Base-by-base conservation (phyloP, 1,140 invertebrate species). In the Brachystomella parvula region DNA sequence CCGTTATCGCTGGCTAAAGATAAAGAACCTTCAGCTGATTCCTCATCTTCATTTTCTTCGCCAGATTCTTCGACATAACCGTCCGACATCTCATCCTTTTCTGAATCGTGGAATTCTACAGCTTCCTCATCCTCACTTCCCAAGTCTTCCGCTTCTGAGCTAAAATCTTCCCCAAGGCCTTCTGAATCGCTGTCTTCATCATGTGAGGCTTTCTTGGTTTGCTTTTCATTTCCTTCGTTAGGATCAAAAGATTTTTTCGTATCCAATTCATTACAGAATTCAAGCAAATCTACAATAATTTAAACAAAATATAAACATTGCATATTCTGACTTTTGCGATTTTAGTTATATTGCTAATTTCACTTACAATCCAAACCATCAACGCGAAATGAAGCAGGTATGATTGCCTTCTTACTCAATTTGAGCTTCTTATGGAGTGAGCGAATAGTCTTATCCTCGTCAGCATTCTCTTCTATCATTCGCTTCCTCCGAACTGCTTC, bases 351-450 rank as follows among this genome's bases (percentile, higher is more conserved):
- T 61, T 60, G 29, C 28, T 12, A 86, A n/a, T n/a, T n/a, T n/a
- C n/a, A 83, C 83, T 90, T 89, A 90, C 90, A 94, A 76, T 92
- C 90, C 31, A 94, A 79, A 1, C 92, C 92, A 83, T 94, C 91
- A 61, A 82, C 79, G 47, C 82, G 75, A 79, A 94, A 94, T 68
- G 85, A 86, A 74, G 88, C 87, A 3, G 89, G 87, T 39, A 89
- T 80, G 60, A 81, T 82, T 74, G 90, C 89, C 56, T 81, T 82
- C 73, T 89, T 90, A 64, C 92, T 89, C 2, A 96, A 74, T 71
- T 88, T 88, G 1, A 96, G 77, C 75, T 88, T 84, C 76, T 95
- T 94, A 74, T 90, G 90, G 64, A 94, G 76, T 74, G 85, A 84
- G 73, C 85, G 86, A 19, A 95, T 92, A 49, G 84, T 80, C 71